Conservation (phyloP, 1,140 invertebrate genomes). For the Philotrypesis tridentata region DNA sequence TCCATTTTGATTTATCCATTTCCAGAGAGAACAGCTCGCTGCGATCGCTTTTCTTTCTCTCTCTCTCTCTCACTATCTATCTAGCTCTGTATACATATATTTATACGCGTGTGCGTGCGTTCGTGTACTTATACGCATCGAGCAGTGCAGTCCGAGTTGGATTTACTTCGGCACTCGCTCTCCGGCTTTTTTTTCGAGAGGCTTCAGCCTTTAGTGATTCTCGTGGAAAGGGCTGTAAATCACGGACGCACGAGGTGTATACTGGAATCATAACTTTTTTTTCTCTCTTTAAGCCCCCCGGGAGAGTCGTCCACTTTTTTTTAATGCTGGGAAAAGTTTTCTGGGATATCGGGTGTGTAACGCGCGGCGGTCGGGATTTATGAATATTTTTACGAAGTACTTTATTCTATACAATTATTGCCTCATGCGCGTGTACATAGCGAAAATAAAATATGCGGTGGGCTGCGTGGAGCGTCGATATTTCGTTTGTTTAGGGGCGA, state of each 20-base stretch:
- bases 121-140: too few relatives aligned
- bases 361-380: background rate
- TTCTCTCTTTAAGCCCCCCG: too few relatives aligned
- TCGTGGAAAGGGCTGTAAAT: background rate
- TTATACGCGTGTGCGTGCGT: too few relatives aligned
- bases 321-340: background rate
- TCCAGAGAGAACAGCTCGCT: background rate
- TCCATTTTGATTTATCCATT: slow-evolving; percentile 46
- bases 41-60: background rate
- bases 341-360: background rate
- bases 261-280: background rate
- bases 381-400: background rate
- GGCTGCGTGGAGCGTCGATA: too few relatives aligned
- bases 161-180: too few relatives aligned
- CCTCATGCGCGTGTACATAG: too few relatives aligned
- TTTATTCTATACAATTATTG: background rate
- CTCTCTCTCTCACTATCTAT: too few relatives aligned
- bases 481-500: too few relatives aligned
- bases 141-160: too few relatives aligned
- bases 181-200: too few relatives aligned
- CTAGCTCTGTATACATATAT: too few relatives aligned
- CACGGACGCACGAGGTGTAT: background rate
- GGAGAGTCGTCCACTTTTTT: background rate
- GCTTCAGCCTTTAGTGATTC: background rate
- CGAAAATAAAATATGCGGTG: too few relatives aligned